Evolutionary conservation across 1,140 invertebrate species (phyloP).

Genomic region (Papilio glaucus): DNA sequence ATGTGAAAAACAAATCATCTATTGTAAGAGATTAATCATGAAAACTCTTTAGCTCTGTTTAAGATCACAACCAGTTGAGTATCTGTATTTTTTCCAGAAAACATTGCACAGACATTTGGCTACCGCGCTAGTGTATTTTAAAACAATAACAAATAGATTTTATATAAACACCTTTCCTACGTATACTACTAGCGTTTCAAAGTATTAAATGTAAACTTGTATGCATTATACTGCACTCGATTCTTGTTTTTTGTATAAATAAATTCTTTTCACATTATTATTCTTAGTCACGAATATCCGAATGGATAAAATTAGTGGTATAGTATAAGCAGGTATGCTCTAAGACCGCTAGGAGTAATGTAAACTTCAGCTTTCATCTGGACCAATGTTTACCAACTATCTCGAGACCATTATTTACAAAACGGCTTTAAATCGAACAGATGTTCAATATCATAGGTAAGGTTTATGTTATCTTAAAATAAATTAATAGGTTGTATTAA

Average conservation of each 20-base stretch:
- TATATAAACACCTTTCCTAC: neutral
- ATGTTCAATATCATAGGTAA: conserved; percentile 57
- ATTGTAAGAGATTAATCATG: neutral
- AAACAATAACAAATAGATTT: conserved; percentile 19
- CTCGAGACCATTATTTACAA: conserved; percentile 49
- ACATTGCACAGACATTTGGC: conserved; percentile 11
- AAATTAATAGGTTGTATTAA: neutral
- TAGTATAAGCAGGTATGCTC: neutral
- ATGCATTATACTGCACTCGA: neutral
- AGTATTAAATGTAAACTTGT: neutral
- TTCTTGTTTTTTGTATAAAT: neutral
- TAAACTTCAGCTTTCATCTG: conserved; percentile 65
- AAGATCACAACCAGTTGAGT: neutral
- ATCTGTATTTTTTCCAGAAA: conserved; percentile 3
- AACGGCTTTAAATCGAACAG: conserved; percentile 57
- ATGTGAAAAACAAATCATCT: neutral
- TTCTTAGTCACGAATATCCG: neutral
- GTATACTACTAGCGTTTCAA: neutral
- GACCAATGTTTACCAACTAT: conserved; percentile 60
- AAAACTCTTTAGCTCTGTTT: conserved; percentile 5
- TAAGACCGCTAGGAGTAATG: conserved; percentile 44
- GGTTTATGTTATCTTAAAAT: conserved; percentile 39
- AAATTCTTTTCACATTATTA: neutral
- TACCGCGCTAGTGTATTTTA: neutral
- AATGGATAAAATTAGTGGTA: neutral